phyloP scores from a whole-genome alignment of 2,888 invertebrate species.

The Epistrophe eligans region DNA sequence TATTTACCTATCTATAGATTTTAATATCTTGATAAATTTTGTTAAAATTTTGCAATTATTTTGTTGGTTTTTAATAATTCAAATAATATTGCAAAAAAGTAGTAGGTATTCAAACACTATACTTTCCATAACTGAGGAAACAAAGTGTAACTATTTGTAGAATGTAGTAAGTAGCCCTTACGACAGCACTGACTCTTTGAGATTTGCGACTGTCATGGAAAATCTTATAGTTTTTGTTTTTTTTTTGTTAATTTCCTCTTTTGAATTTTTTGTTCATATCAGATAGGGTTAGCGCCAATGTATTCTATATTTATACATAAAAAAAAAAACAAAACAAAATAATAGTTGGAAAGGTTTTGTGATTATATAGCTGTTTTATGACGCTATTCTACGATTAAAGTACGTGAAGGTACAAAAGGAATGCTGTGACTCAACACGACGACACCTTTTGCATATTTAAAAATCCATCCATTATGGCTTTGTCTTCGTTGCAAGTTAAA shows the following conservation, averaged over 20 bases:
- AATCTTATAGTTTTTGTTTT: not conserved
- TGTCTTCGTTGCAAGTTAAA: not conserved
- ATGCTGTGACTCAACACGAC: conserved; percentile 18
- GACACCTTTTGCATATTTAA: conserved; percentile 42
- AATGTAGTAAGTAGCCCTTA: not conserved
- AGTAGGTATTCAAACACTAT: no score
- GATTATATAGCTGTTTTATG: not conserved
- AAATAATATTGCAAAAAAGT: no score
- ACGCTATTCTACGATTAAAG: conserved; percentile 9
- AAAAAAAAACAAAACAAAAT: not conserved
- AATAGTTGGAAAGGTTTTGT: not conserved
- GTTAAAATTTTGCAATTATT: no score
- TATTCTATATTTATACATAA: conserved; percentile 4
- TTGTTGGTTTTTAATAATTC: no score
- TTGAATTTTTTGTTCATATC: not conserved
- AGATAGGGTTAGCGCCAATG: conserved; percentile 3
- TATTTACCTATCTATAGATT: no score
- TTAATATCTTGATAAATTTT: no score
- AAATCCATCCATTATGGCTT: conserved; percentile 19
- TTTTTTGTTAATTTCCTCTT: not conserved
- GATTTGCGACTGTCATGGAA: not conserved
- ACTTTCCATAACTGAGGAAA: no score
- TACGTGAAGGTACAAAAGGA: conserved; percentile 2
- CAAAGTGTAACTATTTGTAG: no score
- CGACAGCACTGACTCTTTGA: not conserved